These are phyloP conservation scores for Alviniconcha strummeri DNA, from an alignment of 2,888 invertebrate genomes.

Conservation along the genomic window DNA sequence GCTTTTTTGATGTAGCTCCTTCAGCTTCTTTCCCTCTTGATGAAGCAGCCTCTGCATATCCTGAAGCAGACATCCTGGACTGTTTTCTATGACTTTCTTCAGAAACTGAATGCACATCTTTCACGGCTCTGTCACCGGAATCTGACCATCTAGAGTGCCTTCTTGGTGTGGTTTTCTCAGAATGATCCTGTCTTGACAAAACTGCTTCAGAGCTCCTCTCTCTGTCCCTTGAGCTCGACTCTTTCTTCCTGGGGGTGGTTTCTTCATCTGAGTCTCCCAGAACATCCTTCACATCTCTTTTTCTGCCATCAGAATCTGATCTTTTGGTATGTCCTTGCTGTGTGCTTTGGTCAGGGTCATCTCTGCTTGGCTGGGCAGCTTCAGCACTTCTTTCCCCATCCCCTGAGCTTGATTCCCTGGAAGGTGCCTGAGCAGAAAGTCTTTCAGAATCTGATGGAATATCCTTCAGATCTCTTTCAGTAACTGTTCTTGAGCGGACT, in stretches of 20 bases:
- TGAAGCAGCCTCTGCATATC: background rate
- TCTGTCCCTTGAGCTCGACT: background rate
- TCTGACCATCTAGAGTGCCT: background rate
- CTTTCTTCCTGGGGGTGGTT: too few relatives aligned
- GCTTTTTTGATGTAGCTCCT: background rate
- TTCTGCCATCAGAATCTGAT: conserved; percentile 6
- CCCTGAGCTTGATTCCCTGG: background rate
- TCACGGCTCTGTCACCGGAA: background rate
- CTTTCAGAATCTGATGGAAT: background rate
- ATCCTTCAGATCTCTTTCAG: background rate
- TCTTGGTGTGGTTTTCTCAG: too few relatives aligned
- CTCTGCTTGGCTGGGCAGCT: background rate
- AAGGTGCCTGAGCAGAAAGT: background rate
- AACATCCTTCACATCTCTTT: background rate
- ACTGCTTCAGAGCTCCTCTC: background rate
- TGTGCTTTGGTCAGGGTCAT: too few relatives aligned
- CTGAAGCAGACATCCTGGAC: background rate
- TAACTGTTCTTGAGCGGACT: background rate
- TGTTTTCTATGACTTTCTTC: background rate
- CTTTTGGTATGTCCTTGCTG: too few relatives aligned
- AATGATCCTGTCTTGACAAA: too few relatives aligned
- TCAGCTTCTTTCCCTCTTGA: conserved; percentile 6
- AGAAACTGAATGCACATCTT: background rate
- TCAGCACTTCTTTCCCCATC: background rate
- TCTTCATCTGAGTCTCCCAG: too few relatives aligned